Base-by-base conservation (phyloP, 2,888 invertebrate genomes). In the Zaprionus lineosus region DNA sequence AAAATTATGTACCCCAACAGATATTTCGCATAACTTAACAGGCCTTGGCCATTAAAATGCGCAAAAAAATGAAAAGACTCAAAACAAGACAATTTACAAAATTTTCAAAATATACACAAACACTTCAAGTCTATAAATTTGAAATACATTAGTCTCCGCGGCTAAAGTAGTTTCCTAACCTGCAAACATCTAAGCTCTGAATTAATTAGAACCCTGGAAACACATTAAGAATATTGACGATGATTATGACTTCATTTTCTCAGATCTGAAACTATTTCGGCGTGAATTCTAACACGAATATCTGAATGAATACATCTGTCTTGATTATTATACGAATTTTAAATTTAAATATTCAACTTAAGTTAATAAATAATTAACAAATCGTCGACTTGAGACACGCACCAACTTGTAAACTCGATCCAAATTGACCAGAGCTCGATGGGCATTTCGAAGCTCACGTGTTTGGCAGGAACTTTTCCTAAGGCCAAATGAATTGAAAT, bases 21-120 rank as follows among this genome's bases (percentile, higher is more conserved):
- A 21, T 51, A 56, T 52, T 77, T 84, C 78, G 77, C 83, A 84
- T 78, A 84, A 84, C 63, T 77, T 82, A 70, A 51, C 6, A 36
- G 28, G 21, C 19, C 26, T 55, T 44, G 37, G 26, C 55, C 55
- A 73, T 58, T 63, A 60, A 78, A 74, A 74, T 73, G 82, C 82
- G 59, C 69, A 76, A 74, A 73, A 60, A 34, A 33, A 34, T 37
- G n/a, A 14, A 78, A 74, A 74, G 73, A 78, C 84, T 59, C 64
- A 76, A 74, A 73, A 55, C 26, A 33, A 36, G 37, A 6, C 18
- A 36, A 44, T 8, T 21, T 3, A 37, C 9, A 33, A 33, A 33
- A 6, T 12, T 6, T 9, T 9, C 5, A 34, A 34, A 34, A 34
- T 8, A 34, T 15, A 14, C 7, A 29, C 7, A 69, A n/a, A 62